Evolutionary conservation across 2,797 vertebrate genomes (phyloP), one percentile per base, ranked within the genome.

Genomic region (Zalophus californianus): DNA sequence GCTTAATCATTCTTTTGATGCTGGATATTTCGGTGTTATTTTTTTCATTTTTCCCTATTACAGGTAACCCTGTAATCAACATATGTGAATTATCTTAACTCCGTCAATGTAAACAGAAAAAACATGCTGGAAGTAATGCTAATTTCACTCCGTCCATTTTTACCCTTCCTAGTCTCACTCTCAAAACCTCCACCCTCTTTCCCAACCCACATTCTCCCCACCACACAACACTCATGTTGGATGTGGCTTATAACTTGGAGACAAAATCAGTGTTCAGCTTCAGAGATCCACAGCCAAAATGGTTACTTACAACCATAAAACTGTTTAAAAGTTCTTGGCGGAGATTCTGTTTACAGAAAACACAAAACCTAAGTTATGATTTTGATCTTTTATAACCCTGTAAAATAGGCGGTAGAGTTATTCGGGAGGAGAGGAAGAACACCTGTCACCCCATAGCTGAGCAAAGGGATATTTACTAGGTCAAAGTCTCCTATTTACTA

Each of bases 321-420:
- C 41, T 87, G 15, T 58, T 93, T 54, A 48, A 86, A 89, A 82
- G 27, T 90, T 79, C 62, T 90, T 94, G 77, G 75, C 62, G 29
- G 23, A 73, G 66, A 56, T 64, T 93, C 75, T 72, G 41, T 86
- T 87, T 88, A 73, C 48, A 58, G 72, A 72, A 82, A 73, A 79
- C 58, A 56, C 41, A 68, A 60, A 80, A 38, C 64, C 68, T 68
- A 52, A 54, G 50, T 80, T 80, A 58, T 5, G 9, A 66, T 56
- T 44, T 4, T 75, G 56, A 80, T 41, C 84, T 62, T 82, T 70
- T 20, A 1, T 62, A 41, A 35, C 52, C 75, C 27, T 41, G 7
- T 70, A 29, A 86, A 89, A 44, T n/a, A 78, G 41, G 66, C 41
- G 70, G 80, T 25, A 27, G 27, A 25, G 68, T 44, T 48, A 9